These are phyloP conservation scores for Rhyzopertha dominica DNA, from an alignment of 1,140 invertebrate genomes.

Conservation along the genomic window DNA sequence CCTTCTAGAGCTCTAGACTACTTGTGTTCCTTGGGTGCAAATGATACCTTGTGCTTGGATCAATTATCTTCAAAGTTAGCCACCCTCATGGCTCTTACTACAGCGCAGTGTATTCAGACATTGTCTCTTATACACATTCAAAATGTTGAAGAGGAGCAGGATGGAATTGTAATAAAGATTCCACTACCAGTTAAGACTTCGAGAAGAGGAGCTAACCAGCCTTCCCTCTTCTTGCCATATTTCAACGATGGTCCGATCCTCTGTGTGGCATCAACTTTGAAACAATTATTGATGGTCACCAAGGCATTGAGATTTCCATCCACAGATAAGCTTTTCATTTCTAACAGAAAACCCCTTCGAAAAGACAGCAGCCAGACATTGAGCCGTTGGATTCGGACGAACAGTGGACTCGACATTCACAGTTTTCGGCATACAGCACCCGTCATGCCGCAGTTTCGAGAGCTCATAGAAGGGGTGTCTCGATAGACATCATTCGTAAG, in stretches of 20 bases:
- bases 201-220: slow-evolving; percentile 1
- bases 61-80: slow-evolving; percentile 5
- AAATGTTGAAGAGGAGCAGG: background rate
- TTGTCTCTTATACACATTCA: slow-evolving; percentile 2
- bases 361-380: slow-evolving; percentile 2
- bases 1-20: slow-evolving; percentile 5
- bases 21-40: no score
- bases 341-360: slow-evolving; percentile 6
- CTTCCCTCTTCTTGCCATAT: slow-evolving; percentile 6
- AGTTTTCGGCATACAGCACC: no score
- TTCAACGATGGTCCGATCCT: background rate
- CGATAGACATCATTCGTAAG: slow-evolving; percentile 4
- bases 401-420: no score
- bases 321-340: no score
- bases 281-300: slow-evolving; percentile 1
- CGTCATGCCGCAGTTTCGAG: slow-evolving; percentile 3
- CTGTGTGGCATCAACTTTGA: background rate
- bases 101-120: slow-evolving; percentile 9
- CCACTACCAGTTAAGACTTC: slow-evolving; percentile 8
- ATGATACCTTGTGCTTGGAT: background rate
- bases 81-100: slow-evolving; percentile 3
- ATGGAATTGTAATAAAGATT: slow-evolving; percentile 8
- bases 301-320: no score
- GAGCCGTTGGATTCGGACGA: slow-evolving; percentile 6
- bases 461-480: slow-evolving; percentile 3